A percentile compares a stretch with the other conserved stretches of the same genome.
Evolutionary conservation across 1,140 invertebrate genomes (phyloP).

Genomic region (Pseudomyrmex flavicornis): DNA sequence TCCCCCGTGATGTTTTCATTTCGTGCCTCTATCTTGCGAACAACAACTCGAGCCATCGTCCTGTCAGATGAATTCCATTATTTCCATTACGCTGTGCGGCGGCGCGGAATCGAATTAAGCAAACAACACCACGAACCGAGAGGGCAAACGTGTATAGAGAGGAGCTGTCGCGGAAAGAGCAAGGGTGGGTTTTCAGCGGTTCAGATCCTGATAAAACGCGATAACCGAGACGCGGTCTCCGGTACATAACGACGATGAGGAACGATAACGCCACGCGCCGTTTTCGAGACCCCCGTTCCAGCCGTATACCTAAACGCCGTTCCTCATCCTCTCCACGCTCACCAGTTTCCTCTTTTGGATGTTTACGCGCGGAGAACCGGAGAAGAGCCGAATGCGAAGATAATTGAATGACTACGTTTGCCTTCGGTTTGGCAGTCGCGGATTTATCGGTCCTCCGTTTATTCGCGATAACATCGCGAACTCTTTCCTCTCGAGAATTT

Average conservation of each 20-base stretch:
- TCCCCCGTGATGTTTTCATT: neutral
- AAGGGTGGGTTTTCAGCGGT: slow-evolving; percentile 49
- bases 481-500: neutral
- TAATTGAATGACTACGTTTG: slow-evolving; percentile 63
- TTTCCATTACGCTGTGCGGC: slow-evolving; percentile 32
- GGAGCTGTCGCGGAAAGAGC: neutral
- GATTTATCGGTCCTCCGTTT: slow-evolving; percentile 30
- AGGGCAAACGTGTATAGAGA: neutral
- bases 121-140: slow-evolving; percentile 6
- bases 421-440: slow-evolving; percentile 10
- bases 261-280: slow-evolving; percentile 58
- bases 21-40: neutral
- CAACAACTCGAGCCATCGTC: slow-evolving; percentile 24
- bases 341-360: slow-evolving; percentile 52
- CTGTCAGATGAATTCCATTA: slow-evolving; percentile 40
- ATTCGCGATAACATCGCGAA: neutral
- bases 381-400: neutral
- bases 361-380: slow-evolving; percentile 18
- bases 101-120: slow-evolving; percentile 46
- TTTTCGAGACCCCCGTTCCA: slow-evolving; percentile 46
- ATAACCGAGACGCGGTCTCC: slow-evolving; percentile 45
- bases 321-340: neutral
- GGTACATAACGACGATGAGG: slow-evolving; percentile 39
- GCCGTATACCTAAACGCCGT: neutral
- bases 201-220: slow-evolving; percentile 64